These are phyloP conservation scores for Siniperca obscura DNA, from an alignment of 2,797 vertebrate genomes.

Conservation along the genomic window DNA sequence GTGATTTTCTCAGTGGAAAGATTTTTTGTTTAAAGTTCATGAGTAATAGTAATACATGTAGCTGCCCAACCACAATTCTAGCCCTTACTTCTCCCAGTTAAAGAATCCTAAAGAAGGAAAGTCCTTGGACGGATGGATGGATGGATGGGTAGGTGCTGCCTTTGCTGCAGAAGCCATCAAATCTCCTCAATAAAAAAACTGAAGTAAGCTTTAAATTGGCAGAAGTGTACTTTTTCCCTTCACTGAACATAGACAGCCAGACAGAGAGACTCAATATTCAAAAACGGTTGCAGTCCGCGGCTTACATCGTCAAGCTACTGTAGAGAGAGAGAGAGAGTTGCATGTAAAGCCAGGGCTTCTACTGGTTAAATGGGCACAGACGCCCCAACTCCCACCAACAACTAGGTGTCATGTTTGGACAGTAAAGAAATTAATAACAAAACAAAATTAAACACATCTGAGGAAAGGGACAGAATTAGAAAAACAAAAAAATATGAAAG, in stretches of 20 bases:
- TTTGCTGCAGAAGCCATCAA: slow-evolving; percentile 54
- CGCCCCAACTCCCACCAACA: slow-evolving; percentile 61
- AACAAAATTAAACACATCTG: slow-evolving; percentile 52
- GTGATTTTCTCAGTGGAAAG: slow-evolving; percentile 81
- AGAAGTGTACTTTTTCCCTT: slow-evolving; percentile 79
- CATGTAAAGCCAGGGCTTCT: slow-evolving; percentile 78
- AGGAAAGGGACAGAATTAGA: slow-evolving; percentile 57
- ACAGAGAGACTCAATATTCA: slow-evolving; percentile 68
- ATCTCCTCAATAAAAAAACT: slow-evolving; percentile 62
- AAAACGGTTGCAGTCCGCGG: slow-evolving; percentile 78
- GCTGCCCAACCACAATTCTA: slow-evolving; percentile 88
- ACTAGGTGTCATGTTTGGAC: slow-evolving; percentile 61
- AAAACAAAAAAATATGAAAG: slow-evolving; percentile 40
- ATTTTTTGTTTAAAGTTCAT: slow-evolving; percentile 73
- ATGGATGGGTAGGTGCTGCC: slow-evolving; percentile 43
- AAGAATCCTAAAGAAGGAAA: slow-evolving; percentile 80
- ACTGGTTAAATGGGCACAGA: slow-evolving; percentile 59
- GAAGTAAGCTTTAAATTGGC: slow-evolving; percentile 70
- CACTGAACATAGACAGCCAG: slow-evolving; percentile 72
- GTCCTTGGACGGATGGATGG: slow-evolving; percentile 70
- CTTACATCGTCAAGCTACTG: slow-evolving; percentile 78
- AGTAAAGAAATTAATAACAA: slow-evolving; percentile 42
- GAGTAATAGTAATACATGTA: slow-evolving; percentile 81
- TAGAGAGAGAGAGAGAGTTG: slow-evolving; percentile 71
- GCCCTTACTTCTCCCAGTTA: slow-evolving; percentile 87